Evolutionary conservation across 1,140 invertebrate species (phyloP).

Genomic region (Leucophenga varia): DNA sequence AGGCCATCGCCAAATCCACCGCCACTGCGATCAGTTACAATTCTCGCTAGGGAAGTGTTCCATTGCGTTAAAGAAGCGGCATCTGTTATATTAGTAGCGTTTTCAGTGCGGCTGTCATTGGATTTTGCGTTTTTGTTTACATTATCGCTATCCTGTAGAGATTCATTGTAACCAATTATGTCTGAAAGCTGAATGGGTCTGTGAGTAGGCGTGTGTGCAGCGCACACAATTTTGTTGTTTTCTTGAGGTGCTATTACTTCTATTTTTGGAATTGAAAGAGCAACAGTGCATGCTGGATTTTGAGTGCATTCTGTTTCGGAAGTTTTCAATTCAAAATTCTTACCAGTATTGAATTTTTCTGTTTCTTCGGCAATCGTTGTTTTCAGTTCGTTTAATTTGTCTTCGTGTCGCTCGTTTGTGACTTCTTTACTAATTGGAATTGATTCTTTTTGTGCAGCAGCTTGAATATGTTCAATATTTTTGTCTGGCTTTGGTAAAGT

Average conservation of each 20-base stretch:
- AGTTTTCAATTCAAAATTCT: neutral
- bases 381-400: too few relatives aligned
- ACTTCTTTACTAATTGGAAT: slow-evolving; percentile 7
- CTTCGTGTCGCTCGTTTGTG: too few relatives aligned
- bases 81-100: slow-evolving; percentile 43
- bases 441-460: neutral
- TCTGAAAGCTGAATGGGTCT: slow-evolving; percentile 39
- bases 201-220: slow-evolving; percentile 14
- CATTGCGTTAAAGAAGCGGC: slow-evolving; percentile 46
- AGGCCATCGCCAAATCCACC: slow-evolving; percentile 12
- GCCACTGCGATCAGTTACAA: slow-evolving; percentile 23
- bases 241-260: too few relatives aligned
- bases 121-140: slow-evolving; percentile 19
- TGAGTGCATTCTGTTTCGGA: too few relatives aligned
- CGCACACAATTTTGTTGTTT: too few relatives aligned
- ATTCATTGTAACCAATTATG: slow-evolving; percentile 43
- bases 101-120: slow-evolving; percentile 18
- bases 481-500: too few relatives aligned
- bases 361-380: neutral
- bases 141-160: slow-evolving; percentile 34
- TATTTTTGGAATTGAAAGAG: too few relatives aligned
- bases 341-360: neutral
- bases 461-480: too few relatives aligned
- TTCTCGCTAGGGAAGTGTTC: slow-evolving; percentile 43
- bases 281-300: too few relatives aligned